Conservation (phyloP, 2,797 vertebrate species). For the Cottoperca gobio region DNA sequence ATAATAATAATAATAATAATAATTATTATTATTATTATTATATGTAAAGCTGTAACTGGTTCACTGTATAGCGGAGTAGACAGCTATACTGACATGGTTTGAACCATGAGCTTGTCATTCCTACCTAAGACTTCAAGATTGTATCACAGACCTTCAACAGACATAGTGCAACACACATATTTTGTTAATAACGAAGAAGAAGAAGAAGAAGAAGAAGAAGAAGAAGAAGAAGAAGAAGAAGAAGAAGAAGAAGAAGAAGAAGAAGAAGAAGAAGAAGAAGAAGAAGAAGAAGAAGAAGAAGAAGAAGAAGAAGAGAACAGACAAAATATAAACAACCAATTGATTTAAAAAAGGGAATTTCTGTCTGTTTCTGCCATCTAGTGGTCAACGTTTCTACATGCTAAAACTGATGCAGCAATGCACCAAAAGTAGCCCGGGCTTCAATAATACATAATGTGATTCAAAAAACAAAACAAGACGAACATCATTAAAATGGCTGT, state of each 20-base stretch:
- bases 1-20: too few relatives aligned
- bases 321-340: background rate
- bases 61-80: background rate
- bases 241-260: too few relatives aligned
- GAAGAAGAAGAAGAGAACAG: background rate
- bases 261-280: too few relatives aligned
- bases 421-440: background rate
- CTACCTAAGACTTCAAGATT: background rate
- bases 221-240: too few relatives aligned
- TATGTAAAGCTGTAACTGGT: too few relatives aligned
- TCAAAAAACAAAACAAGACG: background rate
- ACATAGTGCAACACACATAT: background rate
- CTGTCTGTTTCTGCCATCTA: constrained; percentile 46
- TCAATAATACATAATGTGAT: background rate
- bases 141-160: background rate
- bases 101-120: background rate
- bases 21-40: too few relatives aligned
- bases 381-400: constrained; percentile 15
- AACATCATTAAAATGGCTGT: background rate
- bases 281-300: background rate
- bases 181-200: too few relatives aligned
- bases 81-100: background rate
- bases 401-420: background rate
- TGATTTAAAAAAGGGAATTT: background rate
- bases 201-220: too few relatives aligned